These are phyloP conservation scores for Nemoura dubitans DNA, from an alignment of 2,888 invertebrate genomes.

Conservation along the genomic window DNA sequence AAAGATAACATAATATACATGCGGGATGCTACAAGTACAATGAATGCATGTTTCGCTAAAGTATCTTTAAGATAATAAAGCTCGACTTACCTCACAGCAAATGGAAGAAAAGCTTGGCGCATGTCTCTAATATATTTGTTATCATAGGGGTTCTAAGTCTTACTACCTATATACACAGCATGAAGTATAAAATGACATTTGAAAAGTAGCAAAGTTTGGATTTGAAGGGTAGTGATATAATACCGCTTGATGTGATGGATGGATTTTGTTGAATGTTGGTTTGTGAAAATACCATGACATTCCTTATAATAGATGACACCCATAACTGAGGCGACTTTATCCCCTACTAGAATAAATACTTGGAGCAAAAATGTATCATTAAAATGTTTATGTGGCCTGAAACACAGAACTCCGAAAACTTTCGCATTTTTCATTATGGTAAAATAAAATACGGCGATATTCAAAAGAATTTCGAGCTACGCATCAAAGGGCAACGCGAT, in stretches of 20 bases:
- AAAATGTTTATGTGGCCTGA: not conserved
- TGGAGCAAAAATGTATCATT: not conserved
- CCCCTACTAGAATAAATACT: not conserved
- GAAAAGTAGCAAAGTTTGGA: constrained; percentile 7
- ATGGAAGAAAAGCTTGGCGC: not conserved
- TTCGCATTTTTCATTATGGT: not conserved
- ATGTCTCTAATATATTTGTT: not conserved
- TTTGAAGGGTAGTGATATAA: constrained; percentile 12
- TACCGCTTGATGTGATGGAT: not conserved
- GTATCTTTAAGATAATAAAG: not conserved
- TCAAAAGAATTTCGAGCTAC: not conserved
- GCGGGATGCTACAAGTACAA: not conserved
- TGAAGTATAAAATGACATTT: not conserved
- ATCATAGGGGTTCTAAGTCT: not conserved
- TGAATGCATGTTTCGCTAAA: not conserved
- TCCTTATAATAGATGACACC: not conserved
- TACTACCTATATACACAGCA: not conserved
- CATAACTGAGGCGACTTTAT: not conserved
- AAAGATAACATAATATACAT: not conserved
- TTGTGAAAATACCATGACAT: constrained; percentile 12
- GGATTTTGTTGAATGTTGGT: not conserved
- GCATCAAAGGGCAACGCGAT: not conserved
- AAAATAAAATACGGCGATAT: not conserved
- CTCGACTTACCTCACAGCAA: not conserved
- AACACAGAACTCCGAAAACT: not conserved